Conservation (phyloP, 2,888 invertebrate species). For the Desoria tigrina region DNA sequence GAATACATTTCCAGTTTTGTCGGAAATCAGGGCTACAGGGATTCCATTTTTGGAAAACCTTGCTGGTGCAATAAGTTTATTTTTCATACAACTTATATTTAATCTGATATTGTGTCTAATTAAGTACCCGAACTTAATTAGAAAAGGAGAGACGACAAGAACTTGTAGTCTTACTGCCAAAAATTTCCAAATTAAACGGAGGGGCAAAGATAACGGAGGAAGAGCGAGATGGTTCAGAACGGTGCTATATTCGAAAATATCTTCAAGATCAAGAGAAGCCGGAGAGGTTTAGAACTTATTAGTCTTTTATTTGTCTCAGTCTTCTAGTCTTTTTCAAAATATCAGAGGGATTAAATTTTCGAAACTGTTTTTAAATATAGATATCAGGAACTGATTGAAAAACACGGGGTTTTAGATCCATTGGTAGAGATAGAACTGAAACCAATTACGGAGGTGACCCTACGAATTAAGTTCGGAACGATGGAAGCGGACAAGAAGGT, state of each 20-base stretch:
- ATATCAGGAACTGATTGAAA: constrained; percentile 75
- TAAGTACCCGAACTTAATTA: constrained; percentile 7
- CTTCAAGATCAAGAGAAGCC: too few species aligned
- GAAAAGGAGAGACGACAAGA: constrained; percentile 79
- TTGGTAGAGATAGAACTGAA: constrained; percentile 78
- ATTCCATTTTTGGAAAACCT: constrained; percentile 19
- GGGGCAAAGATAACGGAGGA: constrained; percentile 78
- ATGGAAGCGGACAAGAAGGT: neutral
- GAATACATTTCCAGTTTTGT: constrained; percentile 24
- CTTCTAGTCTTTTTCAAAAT: neutral
- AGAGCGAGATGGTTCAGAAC: constrained; percentile 86
- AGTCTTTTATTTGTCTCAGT: constrained; percentile 75
- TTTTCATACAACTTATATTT: neutral
- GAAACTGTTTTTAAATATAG: too few species aligned
- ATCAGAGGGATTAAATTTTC: too few species aligned
- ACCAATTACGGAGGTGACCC: constrained; percentile 46
- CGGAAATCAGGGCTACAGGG: constrained; percentile 26
- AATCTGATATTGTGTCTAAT: neutral
- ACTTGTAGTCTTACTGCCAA: constrained; percentile 82
- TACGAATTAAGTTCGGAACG: constrained; percentile 20
- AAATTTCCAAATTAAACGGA: constrained; percentile 81
- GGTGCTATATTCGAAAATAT: constrained; percentile 87
- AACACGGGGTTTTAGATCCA: constrained; percentile 86
- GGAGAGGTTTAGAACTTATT: constrained; percentile 65
- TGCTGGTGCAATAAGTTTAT: neutral